Conservation (phyloP, 2,888 invertebrate genomes). For the Lordiphosa fenestrarum region DNA sequence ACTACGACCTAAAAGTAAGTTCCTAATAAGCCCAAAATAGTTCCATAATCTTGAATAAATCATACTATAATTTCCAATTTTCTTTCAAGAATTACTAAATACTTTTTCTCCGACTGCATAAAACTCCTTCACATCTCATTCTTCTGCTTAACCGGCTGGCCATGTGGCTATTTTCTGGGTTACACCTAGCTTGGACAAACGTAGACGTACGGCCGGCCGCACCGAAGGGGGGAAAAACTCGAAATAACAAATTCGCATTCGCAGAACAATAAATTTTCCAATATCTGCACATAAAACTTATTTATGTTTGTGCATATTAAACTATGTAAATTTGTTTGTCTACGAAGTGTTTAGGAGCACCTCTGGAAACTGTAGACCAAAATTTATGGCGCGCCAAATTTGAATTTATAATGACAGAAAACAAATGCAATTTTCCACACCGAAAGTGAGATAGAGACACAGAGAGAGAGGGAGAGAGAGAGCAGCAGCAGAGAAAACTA, state of each 20-base stretch:
- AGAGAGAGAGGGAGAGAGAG: constrained; percentile 7
- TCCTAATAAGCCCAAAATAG: too few species aligned
- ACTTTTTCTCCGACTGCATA: constrained; percentile 20
- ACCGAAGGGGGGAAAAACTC: constrained; percentile 15
- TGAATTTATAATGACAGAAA: constrained; percentile 76
- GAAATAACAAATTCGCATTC: constrained; percentile 42
- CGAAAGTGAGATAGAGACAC: constrained; percentile 8
- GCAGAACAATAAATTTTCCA: constrained; percentile 50
- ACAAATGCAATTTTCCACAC: constrained; percentile 64
- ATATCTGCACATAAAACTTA: constrained; percentile 60
- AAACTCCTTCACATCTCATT: constrained; percentile 11
- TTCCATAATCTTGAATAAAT: too few species aligned
- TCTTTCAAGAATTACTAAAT: too few species aligned
- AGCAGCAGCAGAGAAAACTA: constrained; percentile 26
- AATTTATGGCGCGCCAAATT: constrained; percentile 77
- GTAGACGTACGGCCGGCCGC: background rate
- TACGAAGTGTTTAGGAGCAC: constrained; percentile 33
- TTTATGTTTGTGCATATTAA: constrained; percentile 56
- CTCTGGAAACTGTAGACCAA: constrained; percentile 47
- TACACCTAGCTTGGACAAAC: constrained; percentile 17
- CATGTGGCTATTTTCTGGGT: constrained; percentile 14
- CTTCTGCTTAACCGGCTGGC: constrained; percentile 2
- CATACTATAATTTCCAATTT: too few species aligned
- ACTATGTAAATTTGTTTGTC: constrained; percentile 42
- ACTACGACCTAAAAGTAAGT: too few species aligned